Evolutionary conservation across 2,797 vertebrate species (phyloP), one percentile per base, ranked within the genome.

Genomic region (Phyllotis vaccarum): DNA sequence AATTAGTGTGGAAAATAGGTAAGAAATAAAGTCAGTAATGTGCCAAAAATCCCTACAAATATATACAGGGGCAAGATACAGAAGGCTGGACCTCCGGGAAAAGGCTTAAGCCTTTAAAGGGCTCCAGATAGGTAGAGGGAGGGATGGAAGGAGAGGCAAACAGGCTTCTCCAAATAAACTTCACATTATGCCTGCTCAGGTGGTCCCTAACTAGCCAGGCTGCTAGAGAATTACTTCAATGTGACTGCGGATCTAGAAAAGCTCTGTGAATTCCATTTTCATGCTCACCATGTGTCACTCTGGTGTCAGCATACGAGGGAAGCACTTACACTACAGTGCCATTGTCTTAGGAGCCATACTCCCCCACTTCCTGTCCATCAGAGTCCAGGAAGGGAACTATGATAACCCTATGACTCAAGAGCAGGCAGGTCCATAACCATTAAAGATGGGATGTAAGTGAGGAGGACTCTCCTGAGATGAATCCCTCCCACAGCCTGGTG

Each of bases 361-460:
- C 78, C 34, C 72, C 46, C 37, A 52, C 27, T 80, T 66, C 64
- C 22, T 62, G 60, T 60, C 79, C 79, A 49, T 75, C 54, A 43
- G 2, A 24, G 98, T 98, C 98, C 98, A 97, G 97, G 98, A 98
- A 98, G 95, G 97, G 98, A 98, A 98, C 97, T 19, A 16, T 97
- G 98, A 98, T 97, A 98, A 98, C 97, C 98, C 98, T 98, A 98
- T 97, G 98, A 97, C 98, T 99, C 99, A 99, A 99, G 99, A 99
- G 99, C 99, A 74, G 98, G 98, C 98, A 99, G 98, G 99, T 99
- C 99, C 99, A 97, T 99, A 99, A 99, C 99, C 99, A 99, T 99
- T 99, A 99, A 99, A 99, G 99, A 99, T 99, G 98, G 99, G 98
- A 99, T 99, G 99, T 99, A 99, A 99, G 99, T 99, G 98, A 99